A percentile compares a stretch with the other conserved stretches of the same genome.
phyloP scores from a whole-genome alignment of 2,113 vertebrate genomes.

The Nannospalax galili region DNA sequence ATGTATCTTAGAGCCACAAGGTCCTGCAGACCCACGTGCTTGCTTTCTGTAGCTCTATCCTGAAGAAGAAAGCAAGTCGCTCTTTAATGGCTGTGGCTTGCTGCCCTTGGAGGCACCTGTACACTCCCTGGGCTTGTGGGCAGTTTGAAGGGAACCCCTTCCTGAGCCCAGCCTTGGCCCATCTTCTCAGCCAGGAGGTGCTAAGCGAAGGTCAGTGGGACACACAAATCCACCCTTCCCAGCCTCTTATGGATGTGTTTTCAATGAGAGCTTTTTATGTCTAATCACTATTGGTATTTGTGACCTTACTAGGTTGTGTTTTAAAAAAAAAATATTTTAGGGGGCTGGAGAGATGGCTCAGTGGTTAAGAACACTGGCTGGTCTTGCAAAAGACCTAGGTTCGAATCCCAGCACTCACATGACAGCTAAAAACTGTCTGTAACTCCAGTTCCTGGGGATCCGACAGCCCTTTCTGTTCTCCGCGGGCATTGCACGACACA shows the following conservation, averaged over 20 bases:
- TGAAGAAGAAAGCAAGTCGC: not conserved
- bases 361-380: too few relatives aligned
- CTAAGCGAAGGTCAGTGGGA: not conserved
- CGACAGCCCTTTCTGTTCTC: too few relatives aligned
- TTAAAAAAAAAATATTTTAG: too few relatives aligned
- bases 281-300: not conserved
- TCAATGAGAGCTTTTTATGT: constrained; percentile 3
- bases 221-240: not conserved
- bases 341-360: too few relatives aligned
- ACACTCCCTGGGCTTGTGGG: not conserved
- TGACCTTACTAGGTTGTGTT: not conserved
- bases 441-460: too few relatives aligned
- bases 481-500: too few relatives aligned
- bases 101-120: too few relatives aligned
- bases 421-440: too few relatives aligned
- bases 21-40: not conserved
- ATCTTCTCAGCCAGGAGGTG: too few relatives aligned
- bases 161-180: not conserved
- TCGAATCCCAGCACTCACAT: too few relatives aligned
- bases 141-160: not conserved
- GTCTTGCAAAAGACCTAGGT: too few relatives aligned
- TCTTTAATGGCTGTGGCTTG: not conserved
- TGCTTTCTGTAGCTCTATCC: too few relatives aligned
- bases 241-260: not conserved
- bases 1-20: not conserved